Evolutionary conservation across 2,797 vertebrate genomes (phyloP), one percentile per base, ranked within the genome.

Genomic region (Chlorospingus semifuscus): DNA sequence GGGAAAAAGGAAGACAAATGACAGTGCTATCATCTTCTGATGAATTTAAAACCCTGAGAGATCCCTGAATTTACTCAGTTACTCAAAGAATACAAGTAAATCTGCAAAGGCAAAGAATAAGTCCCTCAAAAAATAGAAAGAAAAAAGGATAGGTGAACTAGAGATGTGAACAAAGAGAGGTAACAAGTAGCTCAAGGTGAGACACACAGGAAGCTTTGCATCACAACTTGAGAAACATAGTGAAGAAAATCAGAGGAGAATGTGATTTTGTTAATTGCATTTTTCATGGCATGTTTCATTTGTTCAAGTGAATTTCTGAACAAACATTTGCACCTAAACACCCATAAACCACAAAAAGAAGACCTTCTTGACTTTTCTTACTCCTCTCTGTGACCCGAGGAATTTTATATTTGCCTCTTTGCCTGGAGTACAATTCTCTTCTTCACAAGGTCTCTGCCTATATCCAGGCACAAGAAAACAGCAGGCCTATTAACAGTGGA

Each of bases 81-180:
- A 83, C 39, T 78, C 78, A 87, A 87, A 74, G n/a, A 11, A 5
- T 17, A 44, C 24, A 88, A 83, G 52, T 37, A 89, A 93, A 66
- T 23, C 37, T 78, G 72, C 29, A 53, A 80, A 83, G 78, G 50
- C 11, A 89, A 36, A 70, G 36, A 91, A 2, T 22, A 70, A 87
- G 17, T 22, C 64, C 69, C 36, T 36, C 21, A 41, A 85, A 91
- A 94, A 76, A 47, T 0, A 37, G n/a, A 79, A 82, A 49, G 37
- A 30, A 83, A 88, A 89, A 83, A 77, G 55, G 18, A 34, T 1
- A 47, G 29, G 23, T 56, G 89, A 93, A 80, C 37, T 50, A 75
- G 69, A 83, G 9, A 29, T 1, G 1, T 30, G 75, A 78, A 79
- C 18, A 60, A 83, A 70, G 15, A 86, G 16, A 81, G 11, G 23